Conservation (phyloP, 1,140 invertebrate species). For the Halictus rubicundus region DNA sequence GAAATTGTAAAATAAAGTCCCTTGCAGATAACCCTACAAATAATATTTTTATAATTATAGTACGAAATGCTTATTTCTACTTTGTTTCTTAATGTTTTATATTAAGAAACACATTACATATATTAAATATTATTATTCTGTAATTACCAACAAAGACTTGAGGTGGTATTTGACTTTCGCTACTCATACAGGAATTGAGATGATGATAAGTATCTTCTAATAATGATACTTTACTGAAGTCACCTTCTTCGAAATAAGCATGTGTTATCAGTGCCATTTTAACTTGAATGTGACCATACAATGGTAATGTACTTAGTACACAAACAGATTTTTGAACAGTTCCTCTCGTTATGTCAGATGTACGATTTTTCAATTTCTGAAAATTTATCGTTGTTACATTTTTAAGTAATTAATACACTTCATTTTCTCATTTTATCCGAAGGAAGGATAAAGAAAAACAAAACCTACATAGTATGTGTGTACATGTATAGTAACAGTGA, state of each 20-base stretch:
- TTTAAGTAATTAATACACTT: neutral
- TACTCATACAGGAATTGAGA: conserved; percentile 90
- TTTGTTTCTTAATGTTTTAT: neutral
- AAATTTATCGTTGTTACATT: neutral
- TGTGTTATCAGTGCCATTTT: conserved; percentile 98
- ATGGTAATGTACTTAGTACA: conserved; percentile 92
- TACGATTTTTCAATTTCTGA: conserved; percentile 94
- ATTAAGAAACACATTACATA: neutral
- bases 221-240: conserved; percentile 94
- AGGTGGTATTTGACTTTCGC: conserved; percentile 84
- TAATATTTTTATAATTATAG: neutral
- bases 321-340: conserved; percentile 97
- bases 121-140: neutral
- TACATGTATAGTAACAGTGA: too few species aligned
- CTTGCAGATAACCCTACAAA: conserved; percentile 88
- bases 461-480: too few species aligned
- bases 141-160: conserved; percentile 90
- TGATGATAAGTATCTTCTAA: conserved; percentile 96
- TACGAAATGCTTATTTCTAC: neutral
- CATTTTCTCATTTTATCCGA: neutral
- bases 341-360: conserved; percentile 98
- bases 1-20: conserved; percentile 92
- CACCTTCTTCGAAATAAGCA: conserved; percentile 97
- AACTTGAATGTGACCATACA: conserved; percentile 96
- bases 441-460: too few species aligned